Base-by-base conservation (phyloP, 1,140 invertebrate genomes). In the Pseudobourletiella spinata region DNA sequence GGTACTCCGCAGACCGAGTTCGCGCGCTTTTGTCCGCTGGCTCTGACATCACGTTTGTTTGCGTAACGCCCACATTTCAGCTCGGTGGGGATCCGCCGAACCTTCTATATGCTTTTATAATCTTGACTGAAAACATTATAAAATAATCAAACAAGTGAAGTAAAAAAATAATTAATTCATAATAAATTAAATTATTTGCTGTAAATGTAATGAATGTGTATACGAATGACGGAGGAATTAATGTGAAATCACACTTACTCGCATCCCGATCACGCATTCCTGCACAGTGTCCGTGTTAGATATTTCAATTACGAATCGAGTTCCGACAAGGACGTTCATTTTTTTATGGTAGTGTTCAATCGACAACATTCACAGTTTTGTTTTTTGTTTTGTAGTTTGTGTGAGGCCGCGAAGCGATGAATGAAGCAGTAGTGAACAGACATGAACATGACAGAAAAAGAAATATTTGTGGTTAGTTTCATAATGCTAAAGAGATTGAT, bases 201-300 rank as follows among this genome's bases (percentile, higher is more conserved):
- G 22, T 11, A 22, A 48, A 48, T 25, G 46, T 48, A 20, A 20
- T 25, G 46, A 20, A 20, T 48, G 8, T 15, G 6, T 48, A 20
- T 18, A 11, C 18, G 46, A 42, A 42, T 14, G 35, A 18, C 18
- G 18, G 18, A 42, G 18, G 35, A 14, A 18, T 14, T 14, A 42
- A 42, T n/a, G n/a, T n/a, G n/a, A 48, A 54, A 26, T 26, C 24
- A 26, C 35, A 64, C 66, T 67, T 67, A 67, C 66, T 64, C 54
- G 66, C 66, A 64, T 67, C 66, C 29, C 62, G 61, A 54, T 67
- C 66, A 50, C 66, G 58, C 42, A 43, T 39, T 67, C 66, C 66
- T 67, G 43, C n/a, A n/a, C n/a, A 30, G 35, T 59, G 11, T 48
- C 22, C 20, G 8, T 39, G 32, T 39, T 39, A 39, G n/a, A 39